Evolutionary conservation across 2,888 invertebrate genomes (phyloP).

Genomic region (Drosophila maculinotata): DNA sequence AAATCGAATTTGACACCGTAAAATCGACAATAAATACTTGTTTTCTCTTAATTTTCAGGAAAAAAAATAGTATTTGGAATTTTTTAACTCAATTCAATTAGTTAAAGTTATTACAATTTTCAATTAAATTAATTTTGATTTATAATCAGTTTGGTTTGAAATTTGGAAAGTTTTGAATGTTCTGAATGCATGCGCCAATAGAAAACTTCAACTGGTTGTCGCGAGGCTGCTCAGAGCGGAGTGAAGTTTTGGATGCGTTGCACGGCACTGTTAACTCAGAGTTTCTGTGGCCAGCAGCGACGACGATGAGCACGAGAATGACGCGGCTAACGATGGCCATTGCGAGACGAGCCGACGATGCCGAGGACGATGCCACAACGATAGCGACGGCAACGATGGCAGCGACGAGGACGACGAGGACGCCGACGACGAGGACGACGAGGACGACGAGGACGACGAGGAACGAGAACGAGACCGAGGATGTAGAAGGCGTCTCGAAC

Average conservation of each 20-base stretch:
- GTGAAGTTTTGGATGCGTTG: conserved; percentile 44
- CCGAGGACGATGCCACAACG: conserved; percentile 20
- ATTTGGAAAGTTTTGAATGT: conserved; percentile 7
- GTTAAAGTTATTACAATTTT: background rate
- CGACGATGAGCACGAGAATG: conserved; percentile 74
- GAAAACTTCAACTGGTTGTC: conserved; percentile 74
- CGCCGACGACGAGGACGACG: conserved; percentile 24
- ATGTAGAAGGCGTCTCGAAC: conserved; percentile 44
- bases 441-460: conserved; percentile 12
- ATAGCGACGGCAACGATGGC: conserved; percentile 21
- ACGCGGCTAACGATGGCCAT: conserved; percentile 36
- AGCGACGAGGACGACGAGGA: conserved; percentile 39
- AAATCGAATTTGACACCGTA: conserved; percentile 37
- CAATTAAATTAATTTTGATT: background rate
- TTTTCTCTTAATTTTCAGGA: background rate
- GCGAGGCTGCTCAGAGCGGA: conserved; percentile 61
- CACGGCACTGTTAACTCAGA: conserved; percentile 32
- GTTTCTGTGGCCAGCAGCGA: conserved; percentile 66
- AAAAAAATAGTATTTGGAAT: conserved; percentile 2
- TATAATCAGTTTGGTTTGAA: background rate
- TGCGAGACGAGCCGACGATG: conserved; percentile 16
- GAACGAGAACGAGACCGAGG: conserved; percentile 15
- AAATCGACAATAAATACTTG: conserved; percentile 16
- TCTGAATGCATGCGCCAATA: conserved; percentile 9
- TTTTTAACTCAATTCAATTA: background rate